Conservation (phyloP, 2,113 vertebrate species). For the Calyptommatus sinebrachiatus region DNA sequence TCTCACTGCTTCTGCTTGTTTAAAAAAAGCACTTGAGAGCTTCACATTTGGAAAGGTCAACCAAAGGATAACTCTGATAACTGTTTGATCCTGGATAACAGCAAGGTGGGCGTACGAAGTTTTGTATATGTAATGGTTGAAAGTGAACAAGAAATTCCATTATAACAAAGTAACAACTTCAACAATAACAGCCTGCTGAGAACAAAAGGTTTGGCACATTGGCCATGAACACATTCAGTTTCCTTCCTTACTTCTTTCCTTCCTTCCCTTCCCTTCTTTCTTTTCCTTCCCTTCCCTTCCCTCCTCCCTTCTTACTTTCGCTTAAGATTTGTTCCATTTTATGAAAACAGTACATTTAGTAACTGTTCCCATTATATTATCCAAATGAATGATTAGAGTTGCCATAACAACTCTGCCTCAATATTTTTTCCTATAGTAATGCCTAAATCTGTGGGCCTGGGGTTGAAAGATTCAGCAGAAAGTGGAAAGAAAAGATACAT, state of each 20-base stretch:
- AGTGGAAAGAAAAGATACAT: neutral
- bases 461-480: neutral
- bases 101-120: neutral
- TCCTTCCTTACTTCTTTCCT: neutral
- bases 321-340: conserved; percentile 13
- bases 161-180: neutral
- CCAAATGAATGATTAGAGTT: conserved; percentile 54
- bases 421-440: conserved; percentile 43
- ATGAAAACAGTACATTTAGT: conserved; percentile 48
- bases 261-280: too few species aligned
- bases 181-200: neutral
- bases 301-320: neutral
- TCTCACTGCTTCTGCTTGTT: neutral
- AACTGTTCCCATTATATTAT: conserved; percentile 33
- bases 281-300: neutral
- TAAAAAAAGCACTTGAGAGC: neutral
- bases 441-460: conserved; percentile 1
- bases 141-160: neutral
- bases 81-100: neutral
- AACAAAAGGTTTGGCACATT: neutral
- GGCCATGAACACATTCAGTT: neutral
- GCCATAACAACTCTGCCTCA: conserved; percentile 61
- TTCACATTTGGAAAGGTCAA: neutral
- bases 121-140: neutral
- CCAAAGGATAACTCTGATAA: neutral